phyloP scores from a whole-genome alignment of 2,113 vertebrate genomes.

The Andinoacara biseriatus region DNA sequence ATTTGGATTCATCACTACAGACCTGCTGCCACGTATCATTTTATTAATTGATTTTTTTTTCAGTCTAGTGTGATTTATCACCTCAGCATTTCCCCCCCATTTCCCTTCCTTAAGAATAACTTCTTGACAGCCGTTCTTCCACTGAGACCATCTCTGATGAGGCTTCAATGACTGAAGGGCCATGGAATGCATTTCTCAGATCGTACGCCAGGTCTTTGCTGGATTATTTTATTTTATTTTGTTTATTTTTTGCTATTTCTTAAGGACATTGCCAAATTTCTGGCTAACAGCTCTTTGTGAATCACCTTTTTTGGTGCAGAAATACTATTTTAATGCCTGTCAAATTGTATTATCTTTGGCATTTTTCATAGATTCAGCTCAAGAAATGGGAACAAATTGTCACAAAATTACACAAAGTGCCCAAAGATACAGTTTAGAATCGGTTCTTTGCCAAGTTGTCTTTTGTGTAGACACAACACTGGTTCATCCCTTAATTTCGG shows the following conservation, averaged over 20 bases:
- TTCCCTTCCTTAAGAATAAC: not conserved
- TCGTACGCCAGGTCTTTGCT: not conserved
- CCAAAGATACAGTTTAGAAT: not conserved
- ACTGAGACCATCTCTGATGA: not conserved
- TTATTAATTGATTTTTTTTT: not conserved
- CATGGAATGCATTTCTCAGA: not conserved
- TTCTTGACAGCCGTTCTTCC: not conserved
- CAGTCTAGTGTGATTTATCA: not conserved
- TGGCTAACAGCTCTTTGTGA: not conserved
- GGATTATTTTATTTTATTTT: not conserved
- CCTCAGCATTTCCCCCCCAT: accelerated
- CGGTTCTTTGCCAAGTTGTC: not conserved
- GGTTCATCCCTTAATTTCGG: not conserved
- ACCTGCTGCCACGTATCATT: not conserved
- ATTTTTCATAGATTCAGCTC: not conserved
- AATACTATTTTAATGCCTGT: not conserved
- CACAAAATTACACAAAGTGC: not conserved
- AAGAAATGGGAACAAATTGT: not conserved
- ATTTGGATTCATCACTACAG: not conserved
- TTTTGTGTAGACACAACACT: not conserved
- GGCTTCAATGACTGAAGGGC: not conserved
- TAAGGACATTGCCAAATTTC: not conserved
- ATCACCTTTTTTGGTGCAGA: not conserved
- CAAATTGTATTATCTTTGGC: not conserved
- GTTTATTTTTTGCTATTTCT: not conserved